phyloP scores from a whole-genome alignment of 2,888 invertebrate genomes.

The Diarsia rubi region DNA sequence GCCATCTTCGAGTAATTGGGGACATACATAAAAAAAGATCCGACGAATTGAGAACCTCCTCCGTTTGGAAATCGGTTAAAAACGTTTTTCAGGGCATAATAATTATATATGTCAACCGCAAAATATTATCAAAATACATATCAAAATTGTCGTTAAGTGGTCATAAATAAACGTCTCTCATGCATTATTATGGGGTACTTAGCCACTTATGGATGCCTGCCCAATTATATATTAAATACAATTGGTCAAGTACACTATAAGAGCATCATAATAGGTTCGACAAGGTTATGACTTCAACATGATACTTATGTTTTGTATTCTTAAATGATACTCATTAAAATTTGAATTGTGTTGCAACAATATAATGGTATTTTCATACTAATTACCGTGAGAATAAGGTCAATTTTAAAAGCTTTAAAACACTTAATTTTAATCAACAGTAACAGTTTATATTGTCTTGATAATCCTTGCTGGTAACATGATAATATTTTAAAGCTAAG shows the following conservation, averaged over 20 bases:
- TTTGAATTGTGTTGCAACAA: conserved; percentile 8
- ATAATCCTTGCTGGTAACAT: neutral
- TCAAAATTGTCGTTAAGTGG: conserved; percentile 27
- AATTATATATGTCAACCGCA: conserved; percentile 14
- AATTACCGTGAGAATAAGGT: neutral
- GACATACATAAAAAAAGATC: no score
- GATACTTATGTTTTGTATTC: conserved; percentile 32
- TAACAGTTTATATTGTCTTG: neutral
- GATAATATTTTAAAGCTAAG: no score
- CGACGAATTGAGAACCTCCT: no score
- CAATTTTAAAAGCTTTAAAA: neutral
- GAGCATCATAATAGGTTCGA: conserved; percentile 28
- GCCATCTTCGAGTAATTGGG: no score
- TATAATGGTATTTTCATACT: conserved; percentile 2
- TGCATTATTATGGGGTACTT: conserved; percentile 51
- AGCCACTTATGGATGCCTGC: conserved; percentile 39
- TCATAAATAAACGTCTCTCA: conserved; percentile 25
- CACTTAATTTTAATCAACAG: neutral
- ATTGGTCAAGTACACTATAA: conserved; percentile 49
- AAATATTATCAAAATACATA: conserved; percentile 21
- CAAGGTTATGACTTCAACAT: conserved; percentile 48
- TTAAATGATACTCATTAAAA: conserved; percentile 8
- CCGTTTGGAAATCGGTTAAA: no score
- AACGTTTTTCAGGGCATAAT: neutral
- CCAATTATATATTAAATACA: conserved; percentile 52